Percentiles rank a stretch among this genome's conserved stretches.
Conservation (phyloP, 2,797 vertebrate species). For the Jordanella pulchra region DNA sequence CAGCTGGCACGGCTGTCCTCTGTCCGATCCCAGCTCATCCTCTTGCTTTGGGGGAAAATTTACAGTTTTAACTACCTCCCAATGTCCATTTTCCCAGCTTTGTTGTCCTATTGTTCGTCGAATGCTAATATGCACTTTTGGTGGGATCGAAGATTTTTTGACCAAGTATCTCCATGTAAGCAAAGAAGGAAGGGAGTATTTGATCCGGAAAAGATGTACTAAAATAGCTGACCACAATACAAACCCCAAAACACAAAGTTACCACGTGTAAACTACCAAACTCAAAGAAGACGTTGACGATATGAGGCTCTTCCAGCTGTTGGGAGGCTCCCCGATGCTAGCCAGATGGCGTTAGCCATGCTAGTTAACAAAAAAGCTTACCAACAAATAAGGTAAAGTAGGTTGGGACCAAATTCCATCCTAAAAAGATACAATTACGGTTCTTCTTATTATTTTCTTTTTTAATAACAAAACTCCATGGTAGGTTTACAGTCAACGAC, state of each 20-base stretch:
- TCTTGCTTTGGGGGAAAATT: conserved; percentile 16
- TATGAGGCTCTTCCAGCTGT: conserved; percentile 19
- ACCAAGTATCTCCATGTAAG: conserved; percentile 54
- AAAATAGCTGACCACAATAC: background rate
- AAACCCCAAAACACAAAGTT: background rate
- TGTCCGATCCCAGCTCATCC: conserved; percentile 28
- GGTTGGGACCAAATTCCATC: no score
- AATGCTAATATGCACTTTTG: conserved; percentile 24
- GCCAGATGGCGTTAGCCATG: conserved; percentile 22
- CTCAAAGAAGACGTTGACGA: background rate
- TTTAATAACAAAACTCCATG: background rate
- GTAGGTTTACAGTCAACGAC: conserved; percentile 22
- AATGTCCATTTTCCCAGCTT: conserved; percentile 27
- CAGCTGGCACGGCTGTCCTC: conserved; percentile 43
- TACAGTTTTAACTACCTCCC: conserved; percentile 31
- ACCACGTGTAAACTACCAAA: conserved; percentile 5
- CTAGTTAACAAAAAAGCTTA: background rate
- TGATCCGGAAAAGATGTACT: background rate
- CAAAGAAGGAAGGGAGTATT: conserved; percentile 36
- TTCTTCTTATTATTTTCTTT: no score
- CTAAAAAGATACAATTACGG: background rate
- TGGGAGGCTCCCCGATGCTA: conserved; percentile 38
- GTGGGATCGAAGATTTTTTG: conserved; percentile 19
- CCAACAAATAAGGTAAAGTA: background rate
- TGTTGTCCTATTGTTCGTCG: background rate